These are phyloP conservation scores for Spheniscus humboldti DNA, from an alignment of 2,797 vertebrate genomes.

Conservation along the genomic window DNA sequence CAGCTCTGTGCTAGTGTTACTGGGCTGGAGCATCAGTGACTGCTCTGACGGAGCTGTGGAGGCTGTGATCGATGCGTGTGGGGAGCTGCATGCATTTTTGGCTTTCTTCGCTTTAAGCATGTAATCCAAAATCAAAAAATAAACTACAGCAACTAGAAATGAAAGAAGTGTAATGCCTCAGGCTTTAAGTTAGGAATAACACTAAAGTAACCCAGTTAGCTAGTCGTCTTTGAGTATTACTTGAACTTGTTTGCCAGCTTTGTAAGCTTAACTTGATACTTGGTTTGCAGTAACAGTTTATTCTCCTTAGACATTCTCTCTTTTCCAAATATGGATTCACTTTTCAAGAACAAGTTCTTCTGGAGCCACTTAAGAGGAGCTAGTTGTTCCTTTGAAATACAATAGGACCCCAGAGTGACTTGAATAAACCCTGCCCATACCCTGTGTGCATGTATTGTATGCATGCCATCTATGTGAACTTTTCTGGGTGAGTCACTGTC, in stretches of 20 bases:
- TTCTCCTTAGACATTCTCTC: no score
- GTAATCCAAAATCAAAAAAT: neutral
- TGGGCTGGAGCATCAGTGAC: neutral
- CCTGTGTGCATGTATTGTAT: neutral
- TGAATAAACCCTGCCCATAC: neutral
- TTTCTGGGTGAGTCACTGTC: neutral
- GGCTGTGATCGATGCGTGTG: fast-evolving
- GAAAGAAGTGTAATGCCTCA: neutral
- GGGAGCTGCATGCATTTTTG: neutral
- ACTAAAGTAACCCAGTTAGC: neutral
- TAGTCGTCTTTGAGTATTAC: neutral
- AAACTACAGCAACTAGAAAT: neutral
- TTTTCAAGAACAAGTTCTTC: neutral
- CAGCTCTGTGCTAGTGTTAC: neutral
- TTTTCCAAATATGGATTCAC: neutral
- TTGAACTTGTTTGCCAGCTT: neutral
- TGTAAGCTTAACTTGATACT: neutral
- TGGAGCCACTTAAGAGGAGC: neutral
- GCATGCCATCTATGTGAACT: neutral
- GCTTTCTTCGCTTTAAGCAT: neutral
- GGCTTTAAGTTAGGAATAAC: neutral
- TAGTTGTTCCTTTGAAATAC: neutral
- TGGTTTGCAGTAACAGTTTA: neutral
- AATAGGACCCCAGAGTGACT: neutral
- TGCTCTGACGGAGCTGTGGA: fast-evolving